Conservation (phyloP, 2,888 invertebrate genomes). For the Sminthurides aquaticus region DNA sequence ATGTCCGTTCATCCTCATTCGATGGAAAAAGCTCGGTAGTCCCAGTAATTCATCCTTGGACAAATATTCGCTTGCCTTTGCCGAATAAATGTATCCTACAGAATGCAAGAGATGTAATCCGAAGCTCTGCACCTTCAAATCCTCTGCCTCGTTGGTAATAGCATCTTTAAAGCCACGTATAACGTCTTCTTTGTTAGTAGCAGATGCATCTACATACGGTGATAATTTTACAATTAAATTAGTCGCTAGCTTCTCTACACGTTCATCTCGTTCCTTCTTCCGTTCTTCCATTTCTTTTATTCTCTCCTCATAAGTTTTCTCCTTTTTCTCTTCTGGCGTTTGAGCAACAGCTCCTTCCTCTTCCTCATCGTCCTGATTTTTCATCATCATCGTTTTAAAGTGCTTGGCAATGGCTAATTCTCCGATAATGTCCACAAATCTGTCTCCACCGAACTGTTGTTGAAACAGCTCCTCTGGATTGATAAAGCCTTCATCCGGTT, state of each 20-base stretch:
- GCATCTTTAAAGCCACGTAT: slow-evolving; percentile 31
- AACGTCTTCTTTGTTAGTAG: slow-evolving; percentile 17
- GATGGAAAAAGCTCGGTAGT: slow-evolving; percentile 40
- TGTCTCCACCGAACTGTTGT: slow-evolving; percentile 42
- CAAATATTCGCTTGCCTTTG: slow-evolving; percentile 40
- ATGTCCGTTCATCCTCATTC: slow-evolving; percentile 41
- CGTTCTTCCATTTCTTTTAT: slow-evolving; percentile 39
- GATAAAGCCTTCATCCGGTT: slow-evolving; percentile 42
- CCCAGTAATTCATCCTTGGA: slow-evolving; percentile 41
- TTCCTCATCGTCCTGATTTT: slow-evolving; percentile 34
- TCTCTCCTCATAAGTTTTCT: slow-evolving; percentile 38
- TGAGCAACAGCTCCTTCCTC: slow-evolving; percentile 20
- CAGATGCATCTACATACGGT: slow-evolving; percentile 26
- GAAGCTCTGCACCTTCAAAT: slow-evolving; percentile 42
- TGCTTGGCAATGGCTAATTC: slow-evolving; percentile 42
- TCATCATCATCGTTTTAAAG: slow-evolving; percentile 42
- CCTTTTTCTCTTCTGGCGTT: slow-evolving; percentile 20
- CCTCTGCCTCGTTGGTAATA: slow-evolving; percentile 39
- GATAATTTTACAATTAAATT: slow-evolving; percentile 37
- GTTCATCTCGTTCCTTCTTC: slow-evolving; percentile 37
- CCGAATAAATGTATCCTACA: slow-evolving; percentile 41
- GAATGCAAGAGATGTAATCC: slow-evolving; percentile 42
- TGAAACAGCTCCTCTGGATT: slow-evolving; percentile 42
- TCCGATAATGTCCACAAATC: slow-evolving; percentile 43
- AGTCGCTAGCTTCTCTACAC: slow-evolving; percentile 36